Base-by-base conservation (phyloP, 1,140 invertebrate species). In the Mycetomoellerius zeteki region DNA sequence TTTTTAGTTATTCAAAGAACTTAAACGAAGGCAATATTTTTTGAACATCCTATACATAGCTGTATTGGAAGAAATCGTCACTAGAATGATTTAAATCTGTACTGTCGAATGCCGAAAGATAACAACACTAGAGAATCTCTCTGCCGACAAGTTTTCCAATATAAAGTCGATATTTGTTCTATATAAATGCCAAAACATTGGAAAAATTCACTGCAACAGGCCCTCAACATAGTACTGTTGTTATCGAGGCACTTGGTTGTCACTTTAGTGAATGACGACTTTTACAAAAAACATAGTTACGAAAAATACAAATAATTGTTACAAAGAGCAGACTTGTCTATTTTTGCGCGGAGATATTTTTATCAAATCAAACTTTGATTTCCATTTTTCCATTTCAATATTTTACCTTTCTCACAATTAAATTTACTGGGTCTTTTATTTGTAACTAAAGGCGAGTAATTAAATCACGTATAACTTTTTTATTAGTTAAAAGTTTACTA, bases 151-250 rank as follows among this genome's bases (percentile, higher is more conserved):
- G 75, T 86, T 86, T 78, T 47, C 71, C 87, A 92, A 93, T 92
- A 91, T 75, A 84, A 73, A 84, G 80, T 84, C 69, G 80, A 84
- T 84, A 84, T 84, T 73, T 75, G 80, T 84, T 84, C 80, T 60
- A 84, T 73, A 75, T 60, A 91, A 92, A 81, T 88, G 71, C 88
- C 62, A 76, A 86, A 92, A 91, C 89, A 91, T 89, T 82, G 77
- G 62, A 86, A 78, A 86, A 86, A 81, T 77, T 78, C 60, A 50
- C 62, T 56, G 62, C 50, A 80, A 65, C 60, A 67, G 54, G 80
- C 69, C 80, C 69, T 75, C 80, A 60, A 62, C 69, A 47, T 27
- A 71, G 27, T 60, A 21, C 67, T 24, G 69, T 43, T 72, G 80
- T 84, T 84, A 84, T 84, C 80, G 54, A 69, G 80, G 67, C 54